Evolutionary conservation across 2,888 invertebrate genomes (phyloP), one percentile per base, ranked within the genome.

Genomic region (Acrobasis repandana): DNA sequence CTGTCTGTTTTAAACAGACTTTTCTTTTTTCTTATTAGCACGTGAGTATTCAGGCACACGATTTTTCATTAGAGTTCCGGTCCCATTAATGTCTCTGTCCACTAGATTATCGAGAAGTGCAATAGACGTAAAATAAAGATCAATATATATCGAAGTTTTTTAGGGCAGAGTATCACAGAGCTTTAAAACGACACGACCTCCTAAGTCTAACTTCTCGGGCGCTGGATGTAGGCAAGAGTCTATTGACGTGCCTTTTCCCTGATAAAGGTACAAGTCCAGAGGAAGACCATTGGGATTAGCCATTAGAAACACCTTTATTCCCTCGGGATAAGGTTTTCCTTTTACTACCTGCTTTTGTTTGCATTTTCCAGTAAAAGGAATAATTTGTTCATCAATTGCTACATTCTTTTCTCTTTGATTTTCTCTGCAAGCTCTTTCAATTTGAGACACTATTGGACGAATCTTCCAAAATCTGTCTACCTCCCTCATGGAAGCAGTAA

Each of bases 321-420:
- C 68, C 61, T 68, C 69, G 9, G 71, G 73, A 58, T 68, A 62
- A 11, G 65, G 60, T 62, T 66, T 64, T 33, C 62, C 65, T 61
- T 63, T 70, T 48, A 51, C 71, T 9, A 48, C 48, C 48, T 48
- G 48, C 9, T 48, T 48, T 9, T 48, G 48, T 18, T 48, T 48
- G 9, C 48, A 48, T 48, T n/a, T n/a, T n/a, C n/a, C n/a, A n/a
- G n/a, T n/a, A n/a, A n/a, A n/a, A n/a, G n/a, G n/a, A n/a, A n/a
- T 69, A 62, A 75, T 74, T 58, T 75, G 70, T 62, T 73, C 68
- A 62, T 73, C 73, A 20, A 72, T 68, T 20, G 65, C 62, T n/a
- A 64, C 63, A 61, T 33, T 28, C 28, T 63, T 43, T 1, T 64
- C 56, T 49, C 68, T 67, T 65, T 58, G 1, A 56, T 66, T 65